Base-by-base conservation (phyloP, 2,797 vertebrate genomes). In the Synanceia verrucosa region DNA sequence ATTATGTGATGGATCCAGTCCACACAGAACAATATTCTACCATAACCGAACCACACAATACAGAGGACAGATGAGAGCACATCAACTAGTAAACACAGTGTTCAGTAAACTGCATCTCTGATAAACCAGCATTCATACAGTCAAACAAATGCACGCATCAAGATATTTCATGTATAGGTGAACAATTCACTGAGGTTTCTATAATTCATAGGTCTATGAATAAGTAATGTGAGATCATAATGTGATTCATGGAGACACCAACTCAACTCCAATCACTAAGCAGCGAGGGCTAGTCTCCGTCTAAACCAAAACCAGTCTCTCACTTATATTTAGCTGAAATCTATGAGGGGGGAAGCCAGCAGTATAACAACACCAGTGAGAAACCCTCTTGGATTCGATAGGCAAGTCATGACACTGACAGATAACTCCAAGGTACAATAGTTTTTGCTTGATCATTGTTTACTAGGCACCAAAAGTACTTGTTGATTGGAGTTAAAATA, bases 191-290 rank as follows among this genome's bases (percentile, higher is more conserved):
- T 62, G 48, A 64, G 47, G 41, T 57, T 77, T 86, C 29, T 57
- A 81, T 67, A 79, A 79, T 86, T 79, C 59, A 85, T 69, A 57
- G 12, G 14, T 13, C 19, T 44, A 67, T 84, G 67, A 81, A 83
- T 81, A 81, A 81, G 53, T 78, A 41, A 84, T 65, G 66, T 28
- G 52, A 73, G 51, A 69, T 80, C 41, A 74, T 78, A 76, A 79
- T 67, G 65, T 84, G 64, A 82, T 77, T 81, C 70, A 68, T 41
- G 9, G 67, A 48, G 59, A 79, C 63, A 65, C 57, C 52, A 61
- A 75, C 59, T 80, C 75, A 78, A 47, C n/a, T 68, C 47, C 62
- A 53, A 24, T 69, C 81, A 76, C 31, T 48, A 16, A 58, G 44
- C 29, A 39, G 31, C 12, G 59, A 14, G 48, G 16, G 23, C 13